Evolutionary conservation across 2,888 invertebrate genomes (phyloP).

Genomic region (Unio pictorum): DNA sequence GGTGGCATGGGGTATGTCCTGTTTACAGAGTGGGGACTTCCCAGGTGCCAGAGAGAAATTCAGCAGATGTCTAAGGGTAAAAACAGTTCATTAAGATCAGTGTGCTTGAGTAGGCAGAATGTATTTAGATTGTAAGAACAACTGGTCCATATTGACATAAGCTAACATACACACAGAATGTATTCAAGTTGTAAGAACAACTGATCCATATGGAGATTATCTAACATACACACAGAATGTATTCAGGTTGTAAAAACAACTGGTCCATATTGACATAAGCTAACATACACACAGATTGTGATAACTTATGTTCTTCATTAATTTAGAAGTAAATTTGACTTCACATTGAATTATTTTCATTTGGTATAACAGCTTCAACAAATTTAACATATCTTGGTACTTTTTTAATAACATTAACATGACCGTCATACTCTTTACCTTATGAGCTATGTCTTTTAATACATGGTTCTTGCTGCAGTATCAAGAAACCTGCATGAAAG

Average conservation of each 20-base stretch:
- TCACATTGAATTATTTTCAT: too few species aligned
- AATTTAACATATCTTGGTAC: too few species aligned
- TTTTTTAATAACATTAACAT: too few species aligned
- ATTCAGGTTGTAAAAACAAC: not conserved
- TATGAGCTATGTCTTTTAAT: too few species aligned
- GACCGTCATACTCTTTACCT: too few species aligned
- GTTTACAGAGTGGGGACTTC: conserved; percentile 76
- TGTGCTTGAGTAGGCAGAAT: not conserved
- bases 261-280: not conserved
- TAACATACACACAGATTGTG: not conserved
- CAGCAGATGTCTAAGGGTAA: conserved; percentile 74
- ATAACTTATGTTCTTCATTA: too few species aligned
- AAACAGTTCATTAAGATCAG: not conserved
- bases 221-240: not conserved
- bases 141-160: not conserved
- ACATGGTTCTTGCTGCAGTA: too few species aligned
- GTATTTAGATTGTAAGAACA: not conserved
- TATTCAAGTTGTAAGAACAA: not conserved
- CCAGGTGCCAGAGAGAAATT: conserved; percentile 85
- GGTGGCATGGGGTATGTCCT: conserved; percentile 89
- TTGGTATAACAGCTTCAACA: too few species aligned
- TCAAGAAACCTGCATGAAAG: too few species aligned
- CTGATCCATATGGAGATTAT: not conserved
- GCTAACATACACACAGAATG: not conserved
- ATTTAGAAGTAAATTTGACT: too few species aligned